Percentiles rank a stretch among this genome's conserved stretches.
phyloP scores from a whole-genome alignment of 2,797 vertebrate genomes.

The Danio tinwini region DNA sequence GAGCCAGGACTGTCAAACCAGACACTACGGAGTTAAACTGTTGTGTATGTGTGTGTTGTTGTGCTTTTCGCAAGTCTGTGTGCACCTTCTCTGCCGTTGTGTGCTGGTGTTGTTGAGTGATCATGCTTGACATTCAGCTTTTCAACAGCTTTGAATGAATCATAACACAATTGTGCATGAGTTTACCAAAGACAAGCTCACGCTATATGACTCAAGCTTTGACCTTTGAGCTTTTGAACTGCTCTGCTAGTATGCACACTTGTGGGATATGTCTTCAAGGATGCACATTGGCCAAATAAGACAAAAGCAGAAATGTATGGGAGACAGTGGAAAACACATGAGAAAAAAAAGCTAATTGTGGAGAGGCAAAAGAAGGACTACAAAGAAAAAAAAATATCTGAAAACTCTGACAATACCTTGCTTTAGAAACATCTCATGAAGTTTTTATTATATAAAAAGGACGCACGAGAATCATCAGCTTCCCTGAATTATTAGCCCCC shows the following conservation, averaged over 20 bases:
- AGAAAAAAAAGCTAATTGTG: background rate
- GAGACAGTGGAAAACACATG: too few relatives aligned
- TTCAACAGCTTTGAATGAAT: slow-evolving; percentile 8
- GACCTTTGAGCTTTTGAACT: background rate
- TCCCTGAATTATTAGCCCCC: too few relatives aligned
- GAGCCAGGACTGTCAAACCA: background rate
- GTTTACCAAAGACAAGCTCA: background rate
- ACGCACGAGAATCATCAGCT: too few relatives aligned
- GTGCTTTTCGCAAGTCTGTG: background rate
- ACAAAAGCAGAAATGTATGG: background rate
- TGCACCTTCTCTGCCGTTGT: background rate
- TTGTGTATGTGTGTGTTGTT: background rate
- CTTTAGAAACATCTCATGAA: background rate
- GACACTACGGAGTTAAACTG: background rate
- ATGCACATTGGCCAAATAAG: background rate
- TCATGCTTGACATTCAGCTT: background rate
- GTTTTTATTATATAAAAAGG: too few relatives aligned
- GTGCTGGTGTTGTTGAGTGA: background rate
- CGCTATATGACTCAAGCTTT: background rate
- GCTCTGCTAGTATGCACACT: background rate
- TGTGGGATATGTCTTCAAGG: background rate
- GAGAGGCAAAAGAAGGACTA: background rate
- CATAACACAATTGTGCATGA: background rate
- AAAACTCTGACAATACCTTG: background rate
- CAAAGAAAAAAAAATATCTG: background rate